Conservation (phyloP, 1,140 invertebrate genomes). For the Lycorma delicatula region DNA sequence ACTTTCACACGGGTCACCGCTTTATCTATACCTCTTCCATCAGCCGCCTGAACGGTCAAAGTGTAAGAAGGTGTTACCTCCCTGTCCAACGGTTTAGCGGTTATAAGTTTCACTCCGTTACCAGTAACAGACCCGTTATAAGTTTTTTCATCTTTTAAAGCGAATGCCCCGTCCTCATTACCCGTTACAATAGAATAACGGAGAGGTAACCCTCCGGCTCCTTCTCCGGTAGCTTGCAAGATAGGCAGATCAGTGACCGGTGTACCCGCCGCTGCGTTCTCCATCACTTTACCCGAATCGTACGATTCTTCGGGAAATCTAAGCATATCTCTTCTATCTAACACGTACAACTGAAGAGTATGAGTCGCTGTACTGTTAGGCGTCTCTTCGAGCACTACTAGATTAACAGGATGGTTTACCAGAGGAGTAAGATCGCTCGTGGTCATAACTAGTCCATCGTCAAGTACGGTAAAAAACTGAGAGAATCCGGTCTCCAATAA, state of each 20-base stretch:
- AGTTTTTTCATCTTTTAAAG: conserved; percentile 48
- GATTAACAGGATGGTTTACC: conserved; percentile 66
- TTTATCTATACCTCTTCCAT: conserved; percentile 61
- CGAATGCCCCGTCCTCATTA: conserved; percentile 58
- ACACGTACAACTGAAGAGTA: conserved; percentile 68
- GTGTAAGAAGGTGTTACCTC: conserved; percentile 59
- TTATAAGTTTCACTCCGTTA: conserved; percentile 57
- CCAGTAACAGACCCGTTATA: conserved; percentile 45
- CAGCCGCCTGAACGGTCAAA: conserved; percentile 63
- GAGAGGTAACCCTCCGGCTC: conserved; percentile 45
- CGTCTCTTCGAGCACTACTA: conserved; percentile 70
- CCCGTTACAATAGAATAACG: conserved; percentile 69
- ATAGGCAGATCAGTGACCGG: conserved; percentile 56
- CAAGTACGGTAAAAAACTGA: conserved; percentile 76
- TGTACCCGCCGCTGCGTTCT: conserved; percentile 63
- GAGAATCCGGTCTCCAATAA: conserved; percentile 67
- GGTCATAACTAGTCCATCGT: conserved; percentile 82
- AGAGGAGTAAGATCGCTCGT: conserved; percentile 71
- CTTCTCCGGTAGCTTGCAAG: conserved; percentile 44
- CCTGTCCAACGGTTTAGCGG: conserved; percentile 60
- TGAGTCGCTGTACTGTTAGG: conserved; percentile 69
- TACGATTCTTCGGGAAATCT: conserved; percentile 61
- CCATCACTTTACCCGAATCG: conserved; percentile 51
- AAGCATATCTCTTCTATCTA: conserved; percentile 69
- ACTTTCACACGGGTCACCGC: conserved; percentile 63